Percentiles rank a stretch among this genome's conserved stretches.
Evolutionary conservation across 2,113 vertebrate genomes (phyloP).

Genomic region (Bubo scandiacus): DNA sequence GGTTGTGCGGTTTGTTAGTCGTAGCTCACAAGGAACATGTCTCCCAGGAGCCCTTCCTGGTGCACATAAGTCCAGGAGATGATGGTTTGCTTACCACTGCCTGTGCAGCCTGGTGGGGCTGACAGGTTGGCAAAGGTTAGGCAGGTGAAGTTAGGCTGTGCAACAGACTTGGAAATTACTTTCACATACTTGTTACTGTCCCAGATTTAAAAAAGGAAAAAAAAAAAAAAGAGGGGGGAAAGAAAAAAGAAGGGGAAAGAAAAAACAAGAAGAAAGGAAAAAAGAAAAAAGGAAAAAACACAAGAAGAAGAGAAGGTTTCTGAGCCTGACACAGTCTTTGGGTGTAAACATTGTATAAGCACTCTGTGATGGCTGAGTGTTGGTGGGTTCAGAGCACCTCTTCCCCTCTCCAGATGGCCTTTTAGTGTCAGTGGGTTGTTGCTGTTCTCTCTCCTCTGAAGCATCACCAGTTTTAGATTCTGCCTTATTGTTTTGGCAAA

Average conservation of each 20-base stretch:
- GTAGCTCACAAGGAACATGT: background rate
- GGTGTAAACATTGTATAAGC: background rate
- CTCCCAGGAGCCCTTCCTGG: background rate
- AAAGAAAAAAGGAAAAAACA: background rate
- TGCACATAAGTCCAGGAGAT: background rate
- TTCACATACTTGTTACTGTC: background rate
- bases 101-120: background rate
- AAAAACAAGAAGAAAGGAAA: background rate
- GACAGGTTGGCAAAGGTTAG: background rate
- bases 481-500: background rate
- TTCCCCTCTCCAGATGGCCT: background rate
- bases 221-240: rapidly evolving
- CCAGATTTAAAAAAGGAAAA: background rate
- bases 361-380: background rate
- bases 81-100: background rate
- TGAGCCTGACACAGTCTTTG: background rate
- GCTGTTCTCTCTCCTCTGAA: background rate
- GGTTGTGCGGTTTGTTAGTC: background rate
- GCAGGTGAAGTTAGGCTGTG: background rate
- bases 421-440: background rate
- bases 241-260: background rate
- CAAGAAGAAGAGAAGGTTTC: background rate
- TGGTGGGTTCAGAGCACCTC: background rate
- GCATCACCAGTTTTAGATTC: background rate
- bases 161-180: background rate